Conservation (phyloP, 1,140 invertebrate species). For the Metaphire vulgaris region DNA sequence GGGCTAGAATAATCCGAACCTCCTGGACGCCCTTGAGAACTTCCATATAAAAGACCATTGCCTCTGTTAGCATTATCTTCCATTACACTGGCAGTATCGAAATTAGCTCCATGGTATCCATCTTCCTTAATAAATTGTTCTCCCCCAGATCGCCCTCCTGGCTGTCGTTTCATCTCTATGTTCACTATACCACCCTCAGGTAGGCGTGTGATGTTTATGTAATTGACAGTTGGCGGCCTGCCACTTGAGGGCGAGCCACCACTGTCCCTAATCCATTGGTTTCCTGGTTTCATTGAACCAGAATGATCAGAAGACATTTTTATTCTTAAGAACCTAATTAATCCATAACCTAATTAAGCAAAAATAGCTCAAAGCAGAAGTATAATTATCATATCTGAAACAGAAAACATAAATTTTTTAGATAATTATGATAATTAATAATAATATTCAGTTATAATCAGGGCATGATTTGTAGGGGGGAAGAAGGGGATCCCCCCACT, state of each 20-base stretch:
- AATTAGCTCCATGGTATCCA: too few relatives aligned
- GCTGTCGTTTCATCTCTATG: constrained; percentile 22
- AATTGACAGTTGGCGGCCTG: constrained; percentile 48
- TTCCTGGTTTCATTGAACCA: neutral
- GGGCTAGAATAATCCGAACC: neutral
- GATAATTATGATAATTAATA: too few relatives aligned
- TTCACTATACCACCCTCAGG: constrained; percentile 22
- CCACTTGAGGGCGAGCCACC: constrained; percentile 38
- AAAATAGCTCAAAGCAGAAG: too few relatives aligned
- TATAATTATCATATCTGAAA: too few relatives aligned
- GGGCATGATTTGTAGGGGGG: too few relatives aligned
- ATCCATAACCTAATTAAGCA: too few relatives aligned
- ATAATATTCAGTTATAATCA: too few relatives aligned
- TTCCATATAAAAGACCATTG: neutral
- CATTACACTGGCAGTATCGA: neutral
- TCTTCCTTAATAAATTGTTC: neutral
- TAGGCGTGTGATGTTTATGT: constrained; percentile 21
- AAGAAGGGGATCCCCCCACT: too few relatives aligned
- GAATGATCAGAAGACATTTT: neutral
- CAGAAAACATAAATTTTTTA: too few relatives aligned
- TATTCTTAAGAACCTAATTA: too few relatives aligned
- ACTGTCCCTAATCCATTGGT: neutral
- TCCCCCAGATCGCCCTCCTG: neutral
- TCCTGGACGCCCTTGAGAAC: neutral
- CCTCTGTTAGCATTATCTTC: neutral